Evolutionary conservation across 2,113 vertebrate species (phyloP).

Genomic region (Tautogolabrus adspersus): DNA sequence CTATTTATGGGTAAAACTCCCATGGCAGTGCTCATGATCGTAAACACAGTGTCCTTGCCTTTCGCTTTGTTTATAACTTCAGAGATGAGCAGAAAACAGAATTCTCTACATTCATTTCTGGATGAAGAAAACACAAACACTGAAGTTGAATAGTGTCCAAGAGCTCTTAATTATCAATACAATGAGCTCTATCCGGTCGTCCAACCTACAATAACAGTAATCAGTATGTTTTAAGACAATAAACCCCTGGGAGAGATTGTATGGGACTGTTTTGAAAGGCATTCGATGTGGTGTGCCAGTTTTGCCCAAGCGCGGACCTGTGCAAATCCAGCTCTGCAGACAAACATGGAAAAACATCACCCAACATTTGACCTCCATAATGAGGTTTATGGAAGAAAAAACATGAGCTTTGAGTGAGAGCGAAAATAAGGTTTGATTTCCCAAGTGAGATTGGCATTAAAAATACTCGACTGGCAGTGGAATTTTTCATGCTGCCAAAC

Average conservation of each 20-base stretch:
- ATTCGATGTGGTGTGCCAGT: conserved; percentile 69
- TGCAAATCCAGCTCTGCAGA: conserved; percentile 40
- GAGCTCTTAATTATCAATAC: background rate
- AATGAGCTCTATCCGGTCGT: conserved; percentile 6
- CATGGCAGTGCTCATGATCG: background rate
- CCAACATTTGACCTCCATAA: conserved; percentile 49
- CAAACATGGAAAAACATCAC: conserved; percentile 74
- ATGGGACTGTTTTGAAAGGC: conserved; percentile 42
- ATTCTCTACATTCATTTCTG: background rate
- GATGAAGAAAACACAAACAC: background rate
- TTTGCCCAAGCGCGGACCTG: conserved; percentile 25
- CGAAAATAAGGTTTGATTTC: conserved; percentile 53
- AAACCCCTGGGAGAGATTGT: conserved; percentile 26
- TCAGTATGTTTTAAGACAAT: conserved; percentile 37
- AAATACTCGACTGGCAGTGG: conserved; percentile 14
- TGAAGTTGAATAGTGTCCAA: background rate
- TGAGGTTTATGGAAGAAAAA: conserved; percentile 46
- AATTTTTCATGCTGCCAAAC: conserved; percentile 32
- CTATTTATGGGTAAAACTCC: background rate
- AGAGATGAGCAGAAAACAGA: background rate
- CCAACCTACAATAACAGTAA: conserved; percentile 20
- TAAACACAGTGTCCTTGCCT: background rate
- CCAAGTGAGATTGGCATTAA: conserved; percentile 36
- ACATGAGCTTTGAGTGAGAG: conserved; percentile 9
- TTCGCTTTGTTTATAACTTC: background rate